Evolutionary conservation across 2,113 vertebrate genomes (phyloP), one percentile per base, ranked within the genome.

Genomic region (Calyptommatus sinebrachiatus): DNA sequence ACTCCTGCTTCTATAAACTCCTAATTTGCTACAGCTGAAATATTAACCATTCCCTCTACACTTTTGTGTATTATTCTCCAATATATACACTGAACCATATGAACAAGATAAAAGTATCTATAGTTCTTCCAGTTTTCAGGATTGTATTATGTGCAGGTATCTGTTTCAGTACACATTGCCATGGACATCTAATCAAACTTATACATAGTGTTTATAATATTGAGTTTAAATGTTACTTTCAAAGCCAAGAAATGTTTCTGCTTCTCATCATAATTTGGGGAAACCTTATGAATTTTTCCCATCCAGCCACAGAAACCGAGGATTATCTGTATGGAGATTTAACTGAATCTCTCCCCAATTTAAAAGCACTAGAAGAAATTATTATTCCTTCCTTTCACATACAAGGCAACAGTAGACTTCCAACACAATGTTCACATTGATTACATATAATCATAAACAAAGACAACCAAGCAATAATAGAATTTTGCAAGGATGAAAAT

Each of bases 41-140:
- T 24, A 78, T 69, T 31, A 21, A 35, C 12, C 22, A 22, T 79
- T 31, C 22, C 22, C 24, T 24, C 63, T 50, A 65, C 26, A n/a
- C 7, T 57, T 57, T 57, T 57, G 7, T 75, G 60, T 7, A 4
- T 61, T 46, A 8, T 18, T 18, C 26, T 74, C 35, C 53, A 65
- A 31, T 24, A 61, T 80, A 79, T 41, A 82, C 4, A 50, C 18
- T 45, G 8, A 26, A 69, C 61, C 65, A 79, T 78, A 76, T 73
- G 80, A 82, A 82, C 22, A 89, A 78, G 2, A 24, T 57, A 82
- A 50, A 77, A 10, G 5, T 35, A 83, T 29, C 75, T 82, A 84
- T 79, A 86, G n/a, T 83, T 89, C 73, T 83, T 89, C 71, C 83
- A 18, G n/a, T 53, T 85, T 66, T 79, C 57, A 79, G 8, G 77